phyloP scores from a whole-genome alignment of 2,888 invertebrate species.

The Folsomia manolachei region DNA sequence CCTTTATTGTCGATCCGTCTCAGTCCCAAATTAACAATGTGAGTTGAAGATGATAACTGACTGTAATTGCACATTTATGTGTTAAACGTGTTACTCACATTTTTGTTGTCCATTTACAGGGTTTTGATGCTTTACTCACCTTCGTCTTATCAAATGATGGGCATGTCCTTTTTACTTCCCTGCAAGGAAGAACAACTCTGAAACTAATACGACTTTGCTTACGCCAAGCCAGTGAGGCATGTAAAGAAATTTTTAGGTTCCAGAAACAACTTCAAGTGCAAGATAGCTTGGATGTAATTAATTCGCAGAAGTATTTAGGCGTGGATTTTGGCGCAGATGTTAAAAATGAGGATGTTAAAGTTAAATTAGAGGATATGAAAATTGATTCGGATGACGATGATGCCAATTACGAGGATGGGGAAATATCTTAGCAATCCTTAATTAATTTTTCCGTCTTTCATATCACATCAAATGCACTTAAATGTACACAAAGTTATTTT shows the following conservation, averaged over 20 bases:
- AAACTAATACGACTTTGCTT: conserved; percentile 19
- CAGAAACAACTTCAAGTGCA: conserved; percentile 10
- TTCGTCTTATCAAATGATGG: conserved; percentile 31
- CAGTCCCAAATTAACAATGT: conserved; percentile 33
- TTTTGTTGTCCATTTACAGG: neutral
- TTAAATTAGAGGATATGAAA: conserved; percentile 8
- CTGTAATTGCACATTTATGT: neutral
- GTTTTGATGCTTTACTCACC: conserved; percentile 20
- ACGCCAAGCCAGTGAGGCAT: conserved; percentile 23
- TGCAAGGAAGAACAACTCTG: conserved; percentile 22
- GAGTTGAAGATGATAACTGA: neutral
- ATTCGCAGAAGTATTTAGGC: neutral
- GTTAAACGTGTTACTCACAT: neutral
- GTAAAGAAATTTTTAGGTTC: conserved; percentile 30
- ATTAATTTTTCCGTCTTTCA: no score
- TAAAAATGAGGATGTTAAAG: neutral
- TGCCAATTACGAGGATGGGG: conserved; percentile 10
- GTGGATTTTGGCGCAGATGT: neutral
- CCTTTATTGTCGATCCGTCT: conserved; percentile 41
- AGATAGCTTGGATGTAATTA: neutral
- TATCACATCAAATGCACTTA: no score
- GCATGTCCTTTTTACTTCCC: conserved; percentile 18
- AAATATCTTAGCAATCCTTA: neutral
- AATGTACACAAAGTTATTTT: no score
- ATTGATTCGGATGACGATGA: conserved; percentile 12